Evolutionary conservation across 1,140 invertebrate genomes (phyloP), one percentile per base, ranked within the genome.

Genomic region (Aphaenogaster ashmeadi): DNA sequence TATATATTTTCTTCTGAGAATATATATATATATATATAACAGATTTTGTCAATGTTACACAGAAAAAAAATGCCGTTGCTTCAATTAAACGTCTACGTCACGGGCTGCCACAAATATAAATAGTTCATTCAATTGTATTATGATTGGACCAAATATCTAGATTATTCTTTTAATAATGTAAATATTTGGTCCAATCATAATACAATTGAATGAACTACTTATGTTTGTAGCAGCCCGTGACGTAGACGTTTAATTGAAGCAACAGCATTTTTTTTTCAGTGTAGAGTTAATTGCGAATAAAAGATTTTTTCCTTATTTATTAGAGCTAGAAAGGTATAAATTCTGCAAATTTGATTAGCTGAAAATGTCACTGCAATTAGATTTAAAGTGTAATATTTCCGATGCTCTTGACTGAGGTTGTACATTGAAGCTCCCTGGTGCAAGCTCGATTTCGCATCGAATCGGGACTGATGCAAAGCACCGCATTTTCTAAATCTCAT

Each of bases 401-500:
- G 6, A 7, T 27, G 6, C 21, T 84, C 33, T 21, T 90, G 52
- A 38, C 18, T 54, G 27, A 21, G 74, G 77, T 62, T 88, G 75
- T 90, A 88, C 89, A 52, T 21, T 52, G 44, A 71, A 80, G 52
- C 41, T 90, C 33, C 36, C 38, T 66, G 54, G 62, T 62, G 86
- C 62, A 71, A 90, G 64, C 62, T 87, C 88, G 41, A 64, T 69
- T 89, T 87, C 27, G 60, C 56, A 50, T 62, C 60, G 41, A 56
- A 52, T 27, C 15, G 62, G 27, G 44, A 50, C 81, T 64, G 80
- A 87, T 88, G 80, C 85, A 86, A 91, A 91, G 90, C 78, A 90
- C 84, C 84, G 83, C 87, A 91, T 91, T 92, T 92, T 91, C 88
- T 83, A 91, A 91, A 92, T 92, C 89, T 88, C 86, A 75, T 41